Evolutionary conservation across 2,888 invertebrate species (phyloP).

Genomic region (Ormyrus rosae): DNA sequence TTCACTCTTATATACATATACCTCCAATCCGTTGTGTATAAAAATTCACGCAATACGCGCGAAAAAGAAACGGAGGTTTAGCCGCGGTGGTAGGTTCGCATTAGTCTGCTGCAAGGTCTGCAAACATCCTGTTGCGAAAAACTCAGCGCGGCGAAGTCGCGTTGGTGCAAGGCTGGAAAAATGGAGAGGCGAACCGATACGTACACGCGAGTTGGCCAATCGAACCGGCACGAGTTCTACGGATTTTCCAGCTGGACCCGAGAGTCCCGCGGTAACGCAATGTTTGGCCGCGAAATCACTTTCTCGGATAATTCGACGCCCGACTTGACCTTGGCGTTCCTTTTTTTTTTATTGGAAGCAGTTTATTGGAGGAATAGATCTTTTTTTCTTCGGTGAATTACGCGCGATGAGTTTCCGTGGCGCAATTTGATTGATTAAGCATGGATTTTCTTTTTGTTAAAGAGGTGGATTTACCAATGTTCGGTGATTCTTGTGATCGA

Average conservation of each 20-base stretch:
- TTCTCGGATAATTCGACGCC: too few relatives aligned
- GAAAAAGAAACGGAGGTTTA: neutral
- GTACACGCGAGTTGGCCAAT: slow-evolving; percentile 34
- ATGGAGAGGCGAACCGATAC: slow-evolving; percentile 16
- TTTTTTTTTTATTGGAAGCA: too few relatives aligned
- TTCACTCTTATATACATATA: neutral
- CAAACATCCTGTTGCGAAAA: slow-evolving; percentile 60
- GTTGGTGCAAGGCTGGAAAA: slow-evolving; percentile 44
- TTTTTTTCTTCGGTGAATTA: too few relatives aligned
- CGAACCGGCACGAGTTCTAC: neutral
- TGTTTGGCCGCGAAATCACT: slow-evolving; percentile 38
- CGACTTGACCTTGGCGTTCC: too few relatives aligned
- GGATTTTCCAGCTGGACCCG: slow-evolving; percentile 21
- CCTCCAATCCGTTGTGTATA: neutral
- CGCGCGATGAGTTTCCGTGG: neutral
- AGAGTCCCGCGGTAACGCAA: neutral
- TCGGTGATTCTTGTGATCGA: too few relatives aligned
- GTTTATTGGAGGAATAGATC: too few relatives aligned
- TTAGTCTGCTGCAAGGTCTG: slow-evolving; percentile 44
- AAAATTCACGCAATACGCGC: slow-evolving; percentile 3
- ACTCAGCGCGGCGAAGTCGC: neutral
- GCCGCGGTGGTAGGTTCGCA: neutral
- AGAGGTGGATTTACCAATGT: too few relatives aligned
- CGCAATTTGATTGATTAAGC: too few relatives aligned
- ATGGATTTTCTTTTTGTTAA: too few relatives aligned